Percentiles rank a stretch among this genome's conserved stretches.
phyloP scores from a whole-genome alignment of 2,888 invertebrate species.

The Acrocera orbiculus region DNA sequence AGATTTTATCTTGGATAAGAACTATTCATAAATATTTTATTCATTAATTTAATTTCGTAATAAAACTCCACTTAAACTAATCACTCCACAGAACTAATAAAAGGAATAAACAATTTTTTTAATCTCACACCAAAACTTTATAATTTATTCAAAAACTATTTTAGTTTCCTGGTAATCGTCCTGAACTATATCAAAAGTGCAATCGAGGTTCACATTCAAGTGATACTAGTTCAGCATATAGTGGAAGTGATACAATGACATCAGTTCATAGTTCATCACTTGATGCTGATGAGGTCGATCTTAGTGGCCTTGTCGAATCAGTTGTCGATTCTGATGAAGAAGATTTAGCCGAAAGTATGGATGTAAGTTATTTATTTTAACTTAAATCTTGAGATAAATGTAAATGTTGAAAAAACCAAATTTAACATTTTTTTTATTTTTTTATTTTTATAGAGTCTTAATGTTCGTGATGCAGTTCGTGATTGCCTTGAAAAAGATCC shows the following conservation, averaged over 20 bases:
- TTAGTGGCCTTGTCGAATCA: constrained; percentile 86
- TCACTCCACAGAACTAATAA: too few relatives aligned
- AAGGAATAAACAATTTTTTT: too few relatives aligned
- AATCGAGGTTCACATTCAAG: constrained; percentile 72
- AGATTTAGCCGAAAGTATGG: constrained; percentile 79
- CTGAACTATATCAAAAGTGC: constrained; percentile 70
- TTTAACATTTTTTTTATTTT: neutral
- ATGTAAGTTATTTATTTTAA: constrained; percentile 35
- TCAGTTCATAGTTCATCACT: constrained; percentile 75
- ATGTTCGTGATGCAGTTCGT: constrained; percentile 83
- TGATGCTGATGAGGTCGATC: constrained; percentile 70
- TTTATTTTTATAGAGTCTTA: constrained; percentile 45
- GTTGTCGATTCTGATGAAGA: constrained; percentile 91
- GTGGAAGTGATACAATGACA: constrained; percentile 92
- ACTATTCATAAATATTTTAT: too few relatives aligned
- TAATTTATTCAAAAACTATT: neutral
- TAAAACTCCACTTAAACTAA: too few relatives aligned
- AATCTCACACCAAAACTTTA: too few relatives aligned
- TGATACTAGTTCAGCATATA: constrained; percentile 91
- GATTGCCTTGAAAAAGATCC: constrained; percentile 98
- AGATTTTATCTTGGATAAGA: too few relatives aligned
- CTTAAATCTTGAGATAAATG: too few relatives aligned
- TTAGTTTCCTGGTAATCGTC: constrained; percentile 21
- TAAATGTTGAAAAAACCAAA: neutral
- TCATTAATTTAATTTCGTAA: too few relatives aligned